Base-by-base conservation (phyloP, 2,797 vertebrate species). In the Platyrinchus mystaceus region DNA sequence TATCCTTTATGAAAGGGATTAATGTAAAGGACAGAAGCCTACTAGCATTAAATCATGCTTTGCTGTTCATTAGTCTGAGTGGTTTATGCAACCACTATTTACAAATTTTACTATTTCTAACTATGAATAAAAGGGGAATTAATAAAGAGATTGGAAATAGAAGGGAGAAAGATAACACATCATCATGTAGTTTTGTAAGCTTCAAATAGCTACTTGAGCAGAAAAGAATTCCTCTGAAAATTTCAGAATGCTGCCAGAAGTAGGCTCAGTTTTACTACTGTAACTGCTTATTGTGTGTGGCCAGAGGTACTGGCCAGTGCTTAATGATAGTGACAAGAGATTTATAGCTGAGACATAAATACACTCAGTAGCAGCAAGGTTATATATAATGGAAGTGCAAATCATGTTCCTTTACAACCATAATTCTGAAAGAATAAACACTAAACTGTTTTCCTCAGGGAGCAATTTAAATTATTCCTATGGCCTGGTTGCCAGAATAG, bases 351-450 rank as follows among this genome's bases (percentile, higher is more conserved):
- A 71, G 50, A 76, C 28, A 68, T 87, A 80, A 94, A 89, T 92
- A 59, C 26, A 53, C 17, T 17, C 50, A 75, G 67, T 46, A 88
- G 34, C 59, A 87, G 44, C 37, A 84, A 89, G 73, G 39, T 86
- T 91, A 56, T 79, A 63, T 28, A 63, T 66, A 83, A 71, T 69
- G 47, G 71, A 91, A 89, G 64, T 73, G 46, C 41, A 92, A 83
- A 62, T 87, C 85, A 66, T 55, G 30, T 88, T 81, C 41, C 58
- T 75, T 62, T 71, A 66, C 55, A 81, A 18, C 64, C 30, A 11
- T 86, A 75, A 71, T 66, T 95, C 60, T 69, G 76, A 83, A 88
- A 91, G 84, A 83, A 89, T 75, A 75, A 95, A 87, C 47, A 30
- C 36, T 85, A 75, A 85, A 68, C 47, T 69, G 7, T 75, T 58